Percentiles rank a stretch among this genome's conserved stretches.
These are phyloP conservation scores for Pycnonotus jocosus DNA, from an alignment of 2,113 vertebrate species.

Conservation along the genomic window DNA sequence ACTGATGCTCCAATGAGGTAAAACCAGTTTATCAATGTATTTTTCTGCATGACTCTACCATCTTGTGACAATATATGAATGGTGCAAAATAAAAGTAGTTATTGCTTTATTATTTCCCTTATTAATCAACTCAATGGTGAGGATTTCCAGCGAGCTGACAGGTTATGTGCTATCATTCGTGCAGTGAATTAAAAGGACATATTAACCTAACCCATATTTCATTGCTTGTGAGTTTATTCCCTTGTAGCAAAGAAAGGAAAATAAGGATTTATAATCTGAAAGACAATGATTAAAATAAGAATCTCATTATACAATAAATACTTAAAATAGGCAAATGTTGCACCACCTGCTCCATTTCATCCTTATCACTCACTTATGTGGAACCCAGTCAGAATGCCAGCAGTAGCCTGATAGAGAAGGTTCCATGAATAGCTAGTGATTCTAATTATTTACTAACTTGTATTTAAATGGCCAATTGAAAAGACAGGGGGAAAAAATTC, in stretches of 20 bases:
- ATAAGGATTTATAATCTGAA: neutral
- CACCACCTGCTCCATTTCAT: neutral
- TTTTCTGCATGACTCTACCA: neutral
- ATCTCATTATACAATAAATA: neutral
- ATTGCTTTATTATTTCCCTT: neutral
- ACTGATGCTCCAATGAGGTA: neutral
- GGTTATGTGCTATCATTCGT: neutral
- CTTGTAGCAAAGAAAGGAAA: neutral
- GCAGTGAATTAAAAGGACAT: neutral
- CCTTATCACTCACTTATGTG: neutral
- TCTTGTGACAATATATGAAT: neutral
- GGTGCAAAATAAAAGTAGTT: neutral
- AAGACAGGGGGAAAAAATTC: neutral
- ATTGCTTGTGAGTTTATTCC: neutral
- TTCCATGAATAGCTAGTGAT: neutral
- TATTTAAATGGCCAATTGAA: neutral
- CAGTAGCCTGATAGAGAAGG: neutral
- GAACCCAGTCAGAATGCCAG: neutral
- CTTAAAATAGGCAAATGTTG: neutral
- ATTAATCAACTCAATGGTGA: neutral
- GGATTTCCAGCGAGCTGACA: neutral
- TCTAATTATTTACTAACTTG: neutral
- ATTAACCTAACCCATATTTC: neutral
- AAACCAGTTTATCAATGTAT: neutral
- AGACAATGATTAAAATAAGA: neutral